Evolutionary conservation across 1,140 invertebrate species (phyloP).

Genomic region (Gryon sp.): DNA sequence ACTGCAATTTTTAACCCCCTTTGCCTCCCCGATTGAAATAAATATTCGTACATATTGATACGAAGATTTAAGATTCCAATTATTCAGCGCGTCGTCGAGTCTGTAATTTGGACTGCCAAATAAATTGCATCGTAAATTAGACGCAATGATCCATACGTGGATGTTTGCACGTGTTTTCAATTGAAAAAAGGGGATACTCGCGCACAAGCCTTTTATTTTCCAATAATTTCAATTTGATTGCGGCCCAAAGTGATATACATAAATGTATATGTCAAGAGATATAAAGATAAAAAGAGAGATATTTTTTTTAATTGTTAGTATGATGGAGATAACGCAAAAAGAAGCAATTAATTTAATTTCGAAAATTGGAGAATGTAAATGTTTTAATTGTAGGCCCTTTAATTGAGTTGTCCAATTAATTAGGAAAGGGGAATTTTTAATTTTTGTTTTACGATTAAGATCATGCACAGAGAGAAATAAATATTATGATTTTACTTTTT

Average conservation of each 20-base stretch:
- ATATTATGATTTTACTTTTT: too few relatives aligned
- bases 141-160: conserved; percentile 45
- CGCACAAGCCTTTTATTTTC: conserved; percentile 13
- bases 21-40: too few relatives aligned
- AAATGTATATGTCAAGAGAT: not conserved
- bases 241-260: conserved; percentile 18
- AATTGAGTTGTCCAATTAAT: conserved; percentile 54
- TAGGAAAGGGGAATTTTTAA: conserved; percentile 35
- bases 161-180: conserved; percentile 60
- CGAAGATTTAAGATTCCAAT: conserved; percentile 63
- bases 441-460: conserved; percentile 20
- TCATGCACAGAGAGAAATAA: too few relatives aligned
- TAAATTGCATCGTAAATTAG: conserved; percentile 64
- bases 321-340: not conserved
- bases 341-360: conserved; percentile 38
- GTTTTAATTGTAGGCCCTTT: conserved; percentile 37
- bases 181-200: conserved; percentile 40
- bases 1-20: not conserved
- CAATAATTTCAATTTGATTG: conserved; percentile 44
- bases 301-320: too few relatives aligned
- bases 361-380: conserved; percentile 38
- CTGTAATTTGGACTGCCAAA: conserved; percentile 62
- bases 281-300: too few relatives aligned
- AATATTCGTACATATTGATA: conserved; percentile 52
- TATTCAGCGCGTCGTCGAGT: conserved; percentile 49